phyloP scores from a whole-genome alignment of 2,113 vertebrate genomes.

The Smithornis capensis region DNA sequence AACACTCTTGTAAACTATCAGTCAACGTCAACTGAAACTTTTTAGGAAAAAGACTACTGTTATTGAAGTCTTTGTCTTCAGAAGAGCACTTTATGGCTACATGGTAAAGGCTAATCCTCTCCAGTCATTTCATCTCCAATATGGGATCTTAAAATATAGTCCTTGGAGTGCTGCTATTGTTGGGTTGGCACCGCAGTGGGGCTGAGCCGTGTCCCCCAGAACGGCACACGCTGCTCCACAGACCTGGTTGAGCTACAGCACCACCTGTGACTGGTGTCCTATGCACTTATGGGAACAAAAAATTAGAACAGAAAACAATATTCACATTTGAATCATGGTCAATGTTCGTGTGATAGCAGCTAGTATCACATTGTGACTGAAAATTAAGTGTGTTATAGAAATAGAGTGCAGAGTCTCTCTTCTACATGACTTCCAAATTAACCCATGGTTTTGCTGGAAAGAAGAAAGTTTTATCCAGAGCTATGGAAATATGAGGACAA shows the following conservation, averaged over 20 bases:
- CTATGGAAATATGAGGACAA: not conserved
- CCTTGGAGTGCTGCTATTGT: not conserved
- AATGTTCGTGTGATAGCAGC: not conserved
- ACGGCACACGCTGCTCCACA: rapidly evolving
- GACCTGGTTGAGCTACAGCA: not conserved
- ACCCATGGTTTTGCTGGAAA: not conserved
- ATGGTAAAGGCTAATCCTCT: not conserved
- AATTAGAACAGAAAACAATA: not conserved
- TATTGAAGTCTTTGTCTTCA: not conserved
- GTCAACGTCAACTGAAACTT: not conserved
- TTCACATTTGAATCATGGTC: not conserved
- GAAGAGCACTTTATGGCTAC: not conserved
- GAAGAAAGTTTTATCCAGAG: not conserved
- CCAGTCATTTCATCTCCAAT: not conserved
- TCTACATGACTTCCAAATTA: not conserved
- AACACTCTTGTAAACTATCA: not conserved
- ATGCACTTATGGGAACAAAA: not conserved
- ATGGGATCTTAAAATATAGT: not conserved
- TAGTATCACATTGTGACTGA: not conserved
- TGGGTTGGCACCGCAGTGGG: rapidly evolving
- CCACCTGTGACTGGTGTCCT: not conserved
- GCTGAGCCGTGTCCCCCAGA: not conserved
- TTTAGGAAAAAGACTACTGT: not conserved
- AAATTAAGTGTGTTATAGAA: not conserved
- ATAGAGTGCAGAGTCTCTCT: not conserved